phyloP scores from a whole-genome alignment of 2,888 invertebrate species.

The Cosmorhoe ocellata region DNA sequence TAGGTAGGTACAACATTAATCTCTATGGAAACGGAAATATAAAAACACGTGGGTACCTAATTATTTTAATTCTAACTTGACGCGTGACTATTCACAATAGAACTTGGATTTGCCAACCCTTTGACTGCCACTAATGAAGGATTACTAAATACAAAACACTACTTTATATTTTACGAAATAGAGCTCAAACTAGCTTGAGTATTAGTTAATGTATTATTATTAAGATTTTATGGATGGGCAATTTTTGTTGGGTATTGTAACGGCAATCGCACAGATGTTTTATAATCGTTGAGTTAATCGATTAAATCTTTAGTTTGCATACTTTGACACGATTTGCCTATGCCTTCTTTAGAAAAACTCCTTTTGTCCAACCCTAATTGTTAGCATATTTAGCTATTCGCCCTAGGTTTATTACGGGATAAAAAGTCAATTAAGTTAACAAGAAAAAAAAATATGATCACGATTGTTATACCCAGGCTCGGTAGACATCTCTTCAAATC shows the following conservation, averaged over 20 bases:
- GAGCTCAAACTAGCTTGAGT: conserved; percentile 35
- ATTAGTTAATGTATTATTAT: conserved; percentile 64
- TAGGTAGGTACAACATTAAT: conserved; percentile 51
- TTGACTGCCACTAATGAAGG: conserved; percentile 72
- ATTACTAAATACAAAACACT: conserved; percentile 27
- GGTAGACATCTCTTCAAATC: no score
- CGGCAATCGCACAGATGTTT: conserved; percentile 46
- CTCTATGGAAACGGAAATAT: conserved; percentile 73
- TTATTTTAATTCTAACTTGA: conserved; percentile 70
- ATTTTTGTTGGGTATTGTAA: conserved; percentile 73
- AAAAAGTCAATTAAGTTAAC: no score
- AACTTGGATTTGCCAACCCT: conserved; percentile 80
- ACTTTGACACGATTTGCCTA: conserved; percentile 27
- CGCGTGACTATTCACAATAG: conserved; percentile 80
- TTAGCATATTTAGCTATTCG: no score
- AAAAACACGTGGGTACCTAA: conserved; percentile 70
- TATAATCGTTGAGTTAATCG: conserved; percentile 47
- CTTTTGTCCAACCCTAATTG: no score
- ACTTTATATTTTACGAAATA: conserved; percentile 38
- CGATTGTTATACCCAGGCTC: no score
- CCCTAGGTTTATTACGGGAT: no score
- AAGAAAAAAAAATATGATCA: no score
- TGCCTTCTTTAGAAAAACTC: not conserved
- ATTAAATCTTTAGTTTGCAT: conserved; percentile 42
- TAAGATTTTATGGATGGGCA: conserved; percentile 75